Evolutionary conservation across 2,113 vertebrate genomes (phyloP), one percentile per base, ranked within the genome.

Genomic region (Verasper variegatus): DNA sequence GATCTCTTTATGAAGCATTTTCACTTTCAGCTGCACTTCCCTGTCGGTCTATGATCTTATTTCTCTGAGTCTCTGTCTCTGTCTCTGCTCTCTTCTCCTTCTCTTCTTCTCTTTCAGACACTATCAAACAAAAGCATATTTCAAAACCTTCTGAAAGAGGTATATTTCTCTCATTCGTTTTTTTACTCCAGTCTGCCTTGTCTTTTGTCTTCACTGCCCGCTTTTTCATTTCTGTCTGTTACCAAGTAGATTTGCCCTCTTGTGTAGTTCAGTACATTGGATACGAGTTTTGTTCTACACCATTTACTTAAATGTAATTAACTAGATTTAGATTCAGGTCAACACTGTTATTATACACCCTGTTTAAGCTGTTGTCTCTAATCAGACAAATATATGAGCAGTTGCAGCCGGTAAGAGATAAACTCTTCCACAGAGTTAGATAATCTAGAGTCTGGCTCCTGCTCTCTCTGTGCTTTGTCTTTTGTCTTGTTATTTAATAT

Each of bases 51-150:
- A 42, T 85, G 78, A 84, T 63, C 82, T 68, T 64, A 20, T 74
- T 82, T 74, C 65, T 78, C 86, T 92, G 84, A 86, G 83, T 77
- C 76, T 90, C 88, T 91, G 78, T 77, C 76, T 90, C 88, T 91
- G 78, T 90, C 88, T 89, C 80, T 87, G 83, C 52, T 74, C 45
- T n/a, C 72, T 15, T 78, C 84, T 86, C 63, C 84, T 80, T 91
- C 82, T 95, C 95, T 95, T 95, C 95, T 97, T 97, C 94, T 96
- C 91, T 98, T 98, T 95, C 97, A 98, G 97, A 98, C 95, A 94
- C 96, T 97, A 95, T 96, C 96, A 98, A 98, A 98, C 96, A 97
- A 96, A 98, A 97, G 96, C 97, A 97, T 96, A 94, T 96, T 96
- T 95, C 96, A 94, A 97, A 97, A 98, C 94, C 96, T 95, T 97